Evolutionary conservation across 2,888 invertebrate species (phyloP), one percentile per base, ranked within the genome.

Genomic region (Nasonia oneida): DNA sequence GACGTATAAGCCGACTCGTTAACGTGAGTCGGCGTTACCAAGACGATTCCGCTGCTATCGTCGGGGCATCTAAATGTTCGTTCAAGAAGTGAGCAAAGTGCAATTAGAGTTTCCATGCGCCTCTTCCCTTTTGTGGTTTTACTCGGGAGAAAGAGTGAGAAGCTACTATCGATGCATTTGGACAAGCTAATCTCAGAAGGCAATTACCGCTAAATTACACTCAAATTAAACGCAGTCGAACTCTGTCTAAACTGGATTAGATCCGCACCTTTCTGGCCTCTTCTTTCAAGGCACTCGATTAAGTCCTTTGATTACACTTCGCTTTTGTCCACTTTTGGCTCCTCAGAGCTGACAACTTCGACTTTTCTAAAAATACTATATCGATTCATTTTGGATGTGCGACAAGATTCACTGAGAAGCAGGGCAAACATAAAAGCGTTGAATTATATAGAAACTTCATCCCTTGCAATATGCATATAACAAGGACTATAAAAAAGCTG

Each of bases 151-250:
- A 70, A 70, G 70, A 70, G 67, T 23, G 12, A 8, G 47, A 4
- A 6, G 4, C 23, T n/a, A n/a, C 29, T 50, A 47, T 64, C 18
- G 42, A 57, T 81, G 79, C 61, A 74, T 74, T 74, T 74, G 42
- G 39, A 33, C 23, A 3, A 33, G 42, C 29, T 6, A 15, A 74
- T 81, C 81, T 18, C 47, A 8, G 90, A 91, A 90, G 87, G 86
- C 90, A 91, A 91, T 91, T 90, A 89, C 87, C 88, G 57, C 81
- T 89, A 88, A 91, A 91, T 91, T 91, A 90, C 89, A 89, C 89
- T 6, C 8, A 42, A 91, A 91, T 91, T 90, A 91, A 89, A 76
- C 87, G 74, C 83, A 83, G 87, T 86, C 82, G 76, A 87, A 75
- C 88, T 88, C 89, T 89, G 89, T 89, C 88, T 86, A 90, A 90